phyloP scores from a whole-genome alignment of 2,797 vertebrate genomes.

The Champsocephalus esox region DNA sequence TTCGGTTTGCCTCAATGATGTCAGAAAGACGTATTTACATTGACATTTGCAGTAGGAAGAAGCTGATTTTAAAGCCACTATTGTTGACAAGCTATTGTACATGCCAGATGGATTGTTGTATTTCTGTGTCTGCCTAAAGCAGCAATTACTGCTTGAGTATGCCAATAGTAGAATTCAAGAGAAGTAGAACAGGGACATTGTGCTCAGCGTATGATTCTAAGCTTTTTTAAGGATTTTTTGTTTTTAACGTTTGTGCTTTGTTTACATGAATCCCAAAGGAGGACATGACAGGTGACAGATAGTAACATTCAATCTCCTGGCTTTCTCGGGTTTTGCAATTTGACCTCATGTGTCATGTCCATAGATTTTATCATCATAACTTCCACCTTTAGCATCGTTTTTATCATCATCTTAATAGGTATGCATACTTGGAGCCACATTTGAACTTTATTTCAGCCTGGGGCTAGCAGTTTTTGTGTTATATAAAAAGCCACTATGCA shows the following conservation, averaged over 20 bases:
- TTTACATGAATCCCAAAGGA: slow-evolving; percentile 32
- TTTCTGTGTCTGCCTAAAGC: slow-evolving; percentile 21
- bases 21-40: slow-evolving; percentile 16
- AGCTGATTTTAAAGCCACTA: slow-evolving; percentile 23
- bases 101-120: slow-evolving; percentile 20
- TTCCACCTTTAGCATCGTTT: slow-evolving; percentile 11
- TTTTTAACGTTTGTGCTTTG: slow-evolving; percentile 21
- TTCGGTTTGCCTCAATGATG: slow-evolving; percentile 3
- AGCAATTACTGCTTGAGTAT: background rate
- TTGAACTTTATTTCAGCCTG: slow-evolving; percentile 8
- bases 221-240: background rate
- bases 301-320: background rate
- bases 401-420: slow-evolving; percentile 19
- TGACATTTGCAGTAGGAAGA: background rate
- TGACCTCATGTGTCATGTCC: slow-evolving; percentile 19
- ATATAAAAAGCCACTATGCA: background rate
- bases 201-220: slow-evolving; percentile 3
- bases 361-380: slow-evolving; percentile 18
- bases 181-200: slow-evolving; percentile 2
- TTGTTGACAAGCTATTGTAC: slow-evolving; percentile 5
- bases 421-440: slow-evolving; percentile 27
- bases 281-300: slow-evolving; percentile 14
- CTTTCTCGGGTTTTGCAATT: slow-evolving; percentile 29
- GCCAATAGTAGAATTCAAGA: slow-evolving; percentile 5
- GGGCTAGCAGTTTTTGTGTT: background rate